Base-by-base conservation (phyloP, 2,888 invertebrate species). In the Carpatolechia fugitivella region DNA sequence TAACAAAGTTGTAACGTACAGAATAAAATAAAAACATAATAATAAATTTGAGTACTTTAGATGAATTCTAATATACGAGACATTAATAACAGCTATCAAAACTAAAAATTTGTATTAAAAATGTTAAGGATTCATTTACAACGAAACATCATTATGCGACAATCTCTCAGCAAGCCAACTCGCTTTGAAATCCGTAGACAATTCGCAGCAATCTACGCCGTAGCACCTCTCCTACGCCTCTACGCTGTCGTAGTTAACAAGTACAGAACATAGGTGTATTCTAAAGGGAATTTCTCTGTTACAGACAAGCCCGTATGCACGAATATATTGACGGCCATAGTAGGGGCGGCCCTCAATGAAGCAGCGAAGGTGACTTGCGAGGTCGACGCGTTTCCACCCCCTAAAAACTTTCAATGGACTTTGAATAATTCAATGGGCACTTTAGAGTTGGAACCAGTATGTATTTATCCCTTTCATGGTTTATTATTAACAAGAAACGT, bases 341-440 rank as follows among this genome's bases (percentile, higher is more conserved):
- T 97, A 66, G 97, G 96, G 0, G 96, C 96, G 1, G 96, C 96
- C 1, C 91, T 95, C 57, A 94, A 95, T 76, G 96, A 97, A 80
- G 93, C 94, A 54, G 95, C 95, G 0, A 93, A 93, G 75, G 93
- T 97, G 56, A 87, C 93, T 49, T 97, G 97, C 78, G 94, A 95
- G 80, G 97, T 97, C 46, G 96, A 97, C 72, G 94, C 96, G 18
- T 96, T 94, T 80, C 97, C 97, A 13, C 92, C 93, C 0, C 96
- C 96, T 1, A 94, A 94, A 72, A 94, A 92, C 72, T 97, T 96
- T 82, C 94, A 94, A 69, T 97, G 97, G 97, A 93, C 94, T 29
- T 95, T 97, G 79, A 98, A 98, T 89, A 97, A 96, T 85, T 95
- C 96, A 36, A 94, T 95, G 63, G 96, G 96, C 76, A 93, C 93